Evolutionary conservation across 2,888 invertebrate genomes (phyloP).

Genomic region (Drosophila barbarae): DNA sequence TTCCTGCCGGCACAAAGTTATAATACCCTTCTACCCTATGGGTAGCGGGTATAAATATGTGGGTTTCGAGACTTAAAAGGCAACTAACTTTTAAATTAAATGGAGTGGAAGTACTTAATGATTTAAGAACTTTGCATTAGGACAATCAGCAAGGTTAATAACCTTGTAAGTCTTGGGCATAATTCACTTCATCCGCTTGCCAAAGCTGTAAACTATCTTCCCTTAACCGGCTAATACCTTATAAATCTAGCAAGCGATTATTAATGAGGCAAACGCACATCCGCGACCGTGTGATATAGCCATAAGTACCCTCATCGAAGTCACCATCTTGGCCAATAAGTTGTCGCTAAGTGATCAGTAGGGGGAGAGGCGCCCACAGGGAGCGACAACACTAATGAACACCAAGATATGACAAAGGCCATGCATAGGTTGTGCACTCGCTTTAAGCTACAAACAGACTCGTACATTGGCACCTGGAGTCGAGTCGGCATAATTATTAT

Average conservation of each 20-base stretch:
- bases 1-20: too few species aligned
- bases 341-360: conserved; percentile 54
- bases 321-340: conserved; percentile 62
- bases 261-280: conserved; percentile 47
- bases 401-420: conserved; percentile 63
- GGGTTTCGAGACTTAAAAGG: conserved; percentile 3
- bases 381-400: conserved; percentile 66
- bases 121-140: not conserved
- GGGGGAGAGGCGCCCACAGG: conserved; percentile 58
- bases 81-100: not conserved
- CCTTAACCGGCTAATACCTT: conserved; percentile 54
- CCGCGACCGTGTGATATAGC: conserved; percentile 23
- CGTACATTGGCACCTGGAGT: conserved; percentile 31
- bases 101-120: not conserved
- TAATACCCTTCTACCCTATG: too few species aligned
- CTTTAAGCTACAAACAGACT: conserved; percentile 20
- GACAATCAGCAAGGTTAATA: not conserved
- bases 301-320: conserved; percentile 50
- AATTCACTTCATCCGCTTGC: conserved; percentile 15
- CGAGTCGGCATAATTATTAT: conserved; percentile 71
- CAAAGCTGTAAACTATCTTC: conserved; percentile 40
- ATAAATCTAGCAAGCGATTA: conserved; percentile 63
- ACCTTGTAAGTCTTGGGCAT: conserved; percentile 5
- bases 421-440: conserved; percentile 60
- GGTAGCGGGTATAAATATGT: not conserved